Base-by-base conservation (phyloP, 2,113 vertebrate species). In the Zosterops hypoxanthus region DNA sequence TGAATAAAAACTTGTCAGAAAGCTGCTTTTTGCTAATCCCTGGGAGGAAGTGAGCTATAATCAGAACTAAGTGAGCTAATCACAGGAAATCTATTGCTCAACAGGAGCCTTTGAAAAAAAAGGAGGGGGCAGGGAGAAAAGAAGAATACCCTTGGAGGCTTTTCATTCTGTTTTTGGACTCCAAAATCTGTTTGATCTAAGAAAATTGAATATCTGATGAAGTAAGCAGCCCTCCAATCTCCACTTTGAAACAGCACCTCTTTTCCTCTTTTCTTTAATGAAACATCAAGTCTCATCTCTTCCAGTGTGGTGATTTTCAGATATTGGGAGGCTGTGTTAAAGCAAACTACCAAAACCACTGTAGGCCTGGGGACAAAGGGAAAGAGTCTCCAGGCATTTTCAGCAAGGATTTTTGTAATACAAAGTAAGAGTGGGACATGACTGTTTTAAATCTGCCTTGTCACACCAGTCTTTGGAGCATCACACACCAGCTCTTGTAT, bases 11-110 rank as follows among this genome's bases (percentile, higher is more conserved):
- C 82, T 92, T 88, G 94, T 90, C 96, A 88, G 87, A 95, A 83
- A 83, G 90, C 92, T 90, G 90, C 92, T 93, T 93, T 92, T 90
- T 93, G 94, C 95, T 97, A 90, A 95, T 96, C 88, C 85, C 82
- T 77, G 87, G 64, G 95, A 97, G 96, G 96, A 97, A 97, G 95
- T 95, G 95, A 96, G 88, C 93, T 96, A 95, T 94, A 95, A 95
- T 92, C 89, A 83, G 94, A 77, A 93, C 68, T 36, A 57, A 94
- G 93, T 96, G 95, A 97, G 92, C 95, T 97, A 97, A 95, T 97
- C 76, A 59, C 93, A 96, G 94, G 95, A 97, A 97, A 96, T 95
- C 88, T 95, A 90, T 96, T 97, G 94, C 95, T 93, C 92, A 96
- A 95, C 90, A 23, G 93, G 87, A 95, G 94, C 75, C 63, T 96